phyloP scores from a whole-genome alignment of 2,797 vertebrate species.

The Anabacerthia variegaticeps region DNA sequence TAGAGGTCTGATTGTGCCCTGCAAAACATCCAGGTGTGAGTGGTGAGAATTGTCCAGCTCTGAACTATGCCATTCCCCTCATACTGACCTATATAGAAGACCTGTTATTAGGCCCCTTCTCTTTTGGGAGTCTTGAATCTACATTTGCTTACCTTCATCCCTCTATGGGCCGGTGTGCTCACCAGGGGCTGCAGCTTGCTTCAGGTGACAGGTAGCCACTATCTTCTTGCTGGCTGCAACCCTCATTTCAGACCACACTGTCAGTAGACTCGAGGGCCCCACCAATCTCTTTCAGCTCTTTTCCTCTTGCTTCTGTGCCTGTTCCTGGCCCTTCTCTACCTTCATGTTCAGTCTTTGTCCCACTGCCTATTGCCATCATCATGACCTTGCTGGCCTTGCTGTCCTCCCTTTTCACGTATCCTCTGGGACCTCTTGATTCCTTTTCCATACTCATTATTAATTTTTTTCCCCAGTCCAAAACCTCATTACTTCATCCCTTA shows the following conservation, averaged over 20 bases:
- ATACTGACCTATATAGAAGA: neutral
- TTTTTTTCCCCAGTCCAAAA: neutral
- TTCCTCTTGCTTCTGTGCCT: neutral
- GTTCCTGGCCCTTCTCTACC: neutral
- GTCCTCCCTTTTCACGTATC: neutral
- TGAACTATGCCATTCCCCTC: neutral
- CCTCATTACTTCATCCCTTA: neutral
- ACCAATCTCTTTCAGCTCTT: neutral
- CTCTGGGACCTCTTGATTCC: neutral
- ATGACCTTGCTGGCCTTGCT: neutral
- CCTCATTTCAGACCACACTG: neutral
- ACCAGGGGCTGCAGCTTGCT: neutral
- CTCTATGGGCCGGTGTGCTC: neutral
- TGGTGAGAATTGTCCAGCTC: neutral
- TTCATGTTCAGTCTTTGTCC: neutral
- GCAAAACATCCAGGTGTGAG: accelerated
- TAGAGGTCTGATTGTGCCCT: neutral
- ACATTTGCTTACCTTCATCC: neutral
- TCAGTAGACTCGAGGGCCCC: neutral
- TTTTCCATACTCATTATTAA: neutral
- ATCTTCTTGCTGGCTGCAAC: neutral
- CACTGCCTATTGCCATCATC: accelerated
- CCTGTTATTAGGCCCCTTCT: neutral
- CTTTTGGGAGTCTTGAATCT: neutral
- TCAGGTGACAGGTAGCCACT: neutral